phyloP scores from a whole-genome alignment of 2,888 invertebrate genomes.

The Archaeoteleia sp. region DNA sequence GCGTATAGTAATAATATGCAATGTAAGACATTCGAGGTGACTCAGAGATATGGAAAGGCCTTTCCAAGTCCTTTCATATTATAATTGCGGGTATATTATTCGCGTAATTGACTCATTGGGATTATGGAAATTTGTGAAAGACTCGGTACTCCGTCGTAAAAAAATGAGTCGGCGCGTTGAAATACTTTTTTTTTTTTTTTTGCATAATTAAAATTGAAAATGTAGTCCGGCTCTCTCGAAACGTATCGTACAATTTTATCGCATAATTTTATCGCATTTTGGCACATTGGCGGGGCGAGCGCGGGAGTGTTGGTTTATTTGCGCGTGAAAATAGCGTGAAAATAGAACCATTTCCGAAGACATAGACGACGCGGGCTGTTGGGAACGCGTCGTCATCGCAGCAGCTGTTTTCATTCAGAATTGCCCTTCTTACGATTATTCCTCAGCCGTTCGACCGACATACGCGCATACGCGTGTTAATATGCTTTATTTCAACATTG shows the following conservation, averaged over 20 bases:
- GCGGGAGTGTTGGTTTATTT: conserved; percentile 63
- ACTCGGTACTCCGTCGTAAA: conserved; percentile 21
- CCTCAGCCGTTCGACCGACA: conserved; percentile 44
- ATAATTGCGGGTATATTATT: conserved; percentile 36
- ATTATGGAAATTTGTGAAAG: conserved; percentile 35
- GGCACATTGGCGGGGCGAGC: not conserved
- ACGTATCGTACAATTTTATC: too few species aligned
- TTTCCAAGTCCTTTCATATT: conserved; percentile 50
- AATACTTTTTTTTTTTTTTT: too few species aligned
- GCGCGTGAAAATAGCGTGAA: conserved; percentile 67
- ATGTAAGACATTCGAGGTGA: conserved; percentile 32
- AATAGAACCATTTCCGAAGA: conserved; percentile 58
- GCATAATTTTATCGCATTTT: conserved; percentile 2
- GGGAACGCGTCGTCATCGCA: conserved; percentile 67
- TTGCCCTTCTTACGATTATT: conserved; percentile 65
- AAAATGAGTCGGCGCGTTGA: too few species aligned
- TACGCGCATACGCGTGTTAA: conserved; percentile 13
- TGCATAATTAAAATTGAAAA: too few species aligned
- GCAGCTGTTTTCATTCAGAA: conserved; percentile 74
- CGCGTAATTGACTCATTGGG: conserved; percentile 41
- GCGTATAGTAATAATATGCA: too few species aligned
- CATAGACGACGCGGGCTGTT: conserved; percentile 13
- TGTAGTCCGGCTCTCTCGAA: too few species aligned
- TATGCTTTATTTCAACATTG: conserved; percentile 18
- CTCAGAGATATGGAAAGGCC: conserved; percentile 45